Evolutionary conservation across 2,113 vertebrate species (phyloP).

Genomic region (Rutilus rutilus): DNA sequence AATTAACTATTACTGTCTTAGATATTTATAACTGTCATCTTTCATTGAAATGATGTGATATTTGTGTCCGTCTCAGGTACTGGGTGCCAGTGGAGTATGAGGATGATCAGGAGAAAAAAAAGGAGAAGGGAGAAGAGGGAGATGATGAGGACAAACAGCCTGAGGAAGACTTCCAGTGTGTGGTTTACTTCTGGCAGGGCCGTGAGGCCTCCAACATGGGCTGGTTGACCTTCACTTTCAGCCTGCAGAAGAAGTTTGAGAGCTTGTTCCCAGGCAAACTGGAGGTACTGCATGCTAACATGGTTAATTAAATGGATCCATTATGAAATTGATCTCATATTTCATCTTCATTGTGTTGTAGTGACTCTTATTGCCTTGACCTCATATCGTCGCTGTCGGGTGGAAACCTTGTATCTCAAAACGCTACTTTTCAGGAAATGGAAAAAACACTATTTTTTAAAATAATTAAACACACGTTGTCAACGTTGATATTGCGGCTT

Average conservation of each 20-base stretch:
- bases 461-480: too few species aligned
- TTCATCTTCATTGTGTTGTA: background rate
- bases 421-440: too few species aligned
- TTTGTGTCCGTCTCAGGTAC: conserved; percentile 77
- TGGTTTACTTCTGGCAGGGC: conserved; percentile 99
- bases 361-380: background rate
- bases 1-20: background rate
- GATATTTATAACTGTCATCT: background rate
- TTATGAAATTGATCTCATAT: background rate
- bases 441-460: too few species aligned
- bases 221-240: conserved; percentile 99
- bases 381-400: background rate
- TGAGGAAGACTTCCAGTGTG: conserved; percentile 97
- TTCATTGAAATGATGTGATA: background rate
- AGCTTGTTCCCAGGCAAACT: conserved; percentile 95
- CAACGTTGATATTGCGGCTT: too few species aligned
- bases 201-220: conserved; percentile 98
- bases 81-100: conserved; percentile 96
- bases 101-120: conserved; percentile 76
- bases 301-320: background rate
- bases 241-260: conserved; percentile 98
- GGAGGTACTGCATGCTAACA: conserved; percentile 74
- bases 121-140: conserved; percentile 62
- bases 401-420: too few species aligned
- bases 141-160: conserved; percentile 89